These are phyloP conservation scores for Eclectus roratus DNA, from an alignment of 2,113 vertebrate genomes.

Conservation along the genomic window DNA sequence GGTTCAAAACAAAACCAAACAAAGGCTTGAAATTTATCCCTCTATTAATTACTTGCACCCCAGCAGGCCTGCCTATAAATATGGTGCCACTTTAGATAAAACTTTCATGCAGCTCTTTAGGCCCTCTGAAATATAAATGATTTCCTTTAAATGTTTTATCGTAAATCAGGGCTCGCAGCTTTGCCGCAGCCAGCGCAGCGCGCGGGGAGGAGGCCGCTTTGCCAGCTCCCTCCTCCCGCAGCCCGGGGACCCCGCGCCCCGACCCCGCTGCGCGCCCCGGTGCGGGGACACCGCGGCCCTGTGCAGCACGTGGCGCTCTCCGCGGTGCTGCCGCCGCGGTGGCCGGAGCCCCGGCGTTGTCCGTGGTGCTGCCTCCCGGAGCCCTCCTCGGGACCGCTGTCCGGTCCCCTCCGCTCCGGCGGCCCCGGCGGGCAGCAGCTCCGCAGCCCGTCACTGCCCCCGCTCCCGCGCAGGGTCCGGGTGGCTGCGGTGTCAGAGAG, in stretches of 20 bases:
- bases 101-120: constrained; percentile 88
- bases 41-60: constrained; percentile 82
- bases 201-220: background rate
- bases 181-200: background rate
- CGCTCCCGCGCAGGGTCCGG: background rate
- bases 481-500: background rate
- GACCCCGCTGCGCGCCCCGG: background rate
- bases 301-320: background rate
- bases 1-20: background rate
- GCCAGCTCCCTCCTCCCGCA: background rate
- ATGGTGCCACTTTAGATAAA: constrained; percentile 82
- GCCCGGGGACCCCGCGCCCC: background rate
- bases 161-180: constrained; percentile 81
- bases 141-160: constrained; percentile 89
- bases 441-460: background rate
- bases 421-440: background rate
- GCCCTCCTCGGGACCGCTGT: no score
- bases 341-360: background rate
- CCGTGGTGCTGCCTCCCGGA: background rate
- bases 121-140: constrained; percentile 89
- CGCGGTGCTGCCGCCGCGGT: background rate
- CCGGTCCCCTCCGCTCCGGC: background rate
- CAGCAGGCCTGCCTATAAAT: constrained; percentile 74
- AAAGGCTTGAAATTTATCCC: constrained; percentile 74
- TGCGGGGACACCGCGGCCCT: background rate